These are phyloP conservation scores for Callopanchax toddi DNA, from an alignment of 2,113 vertebrate species.

Conservation along the genomic window DNA sequence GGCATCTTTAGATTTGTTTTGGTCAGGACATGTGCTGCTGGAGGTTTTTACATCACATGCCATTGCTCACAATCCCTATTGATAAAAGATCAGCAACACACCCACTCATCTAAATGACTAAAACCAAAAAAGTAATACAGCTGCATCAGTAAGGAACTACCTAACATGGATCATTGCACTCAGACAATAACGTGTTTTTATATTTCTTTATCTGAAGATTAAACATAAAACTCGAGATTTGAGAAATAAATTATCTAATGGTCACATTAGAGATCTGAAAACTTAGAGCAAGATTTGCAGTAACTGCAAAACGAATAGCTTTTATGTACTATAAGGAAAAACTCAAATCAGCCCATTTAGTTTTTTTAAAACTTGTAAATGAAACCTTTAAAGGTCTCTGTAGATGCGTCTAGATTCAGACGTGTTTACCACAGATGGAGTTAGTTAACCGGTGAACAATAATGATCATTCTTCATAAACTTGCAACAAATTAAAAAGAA, in stretches of 20 bases:
- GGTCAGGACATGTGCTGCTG: constrained; percentile 42
- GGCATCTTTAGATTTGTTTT: constrained; percentile 48
- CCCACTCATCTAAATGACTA: not conserved
- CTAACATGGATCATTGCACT: not conserved
- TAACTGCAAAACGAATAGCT: too few species aligned
- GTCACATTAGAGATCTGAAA: too few species aligned
- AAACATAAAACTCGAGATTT: not conserved
- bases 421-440: not conserved
- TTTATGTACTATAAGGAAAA: too few species aligned
- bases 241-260: too few species aligned
- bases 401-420: not conserved
- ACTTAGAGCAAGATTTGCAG: too few species aligned
- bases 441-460: not conserved
- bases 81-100: constrained; percentile 5
- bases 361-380: too few species aligned
- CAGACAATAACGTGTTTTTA: not conserved
- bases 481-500: too few species aligned
- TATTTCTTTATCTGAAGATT: not conserved
- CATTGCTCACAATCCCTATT: constrained; percentile 8
- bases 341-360: too few species aligned
- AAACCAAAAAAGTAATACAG: not conserved
- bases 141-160: not conserved
- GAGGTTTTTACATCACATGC: constrained; percentile 48
- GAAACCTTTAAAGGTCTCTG: too few species aligned
- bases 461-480: not conserved